phyloP scores from a whole-genome alignment of 2,113 vertebrate genomes.

The Spea multiplicata region DNA sequence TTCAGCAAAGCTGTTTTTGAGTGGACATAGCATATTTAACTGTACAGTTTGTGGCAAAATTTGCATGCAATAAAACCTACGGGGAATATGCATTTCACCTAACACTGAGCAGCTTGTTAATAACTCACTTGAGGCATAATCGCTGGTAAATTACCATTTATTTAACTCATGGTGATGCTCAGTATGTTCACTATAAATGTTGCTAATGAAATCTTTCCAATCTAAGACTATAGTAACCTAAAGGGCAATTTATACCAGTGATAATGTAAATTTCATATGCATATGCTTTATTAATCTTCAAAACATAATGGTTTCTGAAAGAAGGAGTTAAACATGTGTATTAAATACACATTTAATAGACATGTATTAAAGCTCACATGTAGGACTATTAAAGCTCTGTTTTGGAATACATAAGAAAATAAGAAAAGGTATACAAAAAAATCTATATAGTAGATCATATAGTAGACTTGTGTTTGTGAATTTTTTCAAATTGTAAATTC shows the following conservation, averaged over 20 bases:
- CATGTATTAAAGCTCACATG: too few relatives aligned
- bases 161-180: conserved; percentile 62
- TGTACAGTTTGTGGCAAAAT: conserved; percentile 64
- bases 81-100: conserved; percentile 69
- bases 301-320: conserved; percentile 63
- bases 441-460: too few relatives aligned
- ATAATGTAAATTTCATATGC: conserved; percentile 67
- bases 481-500: too few relatives aligned
- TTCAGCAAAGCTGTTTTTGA: conserved; percentile 68
- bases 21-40: conserved; percentile 72
- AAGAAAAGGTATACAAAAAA: too few relatives aligned
- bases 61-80: conserved; percentile 66
- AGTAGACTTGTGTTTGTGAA: too few relatives aligned
- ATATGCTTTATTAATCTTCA: conserved; percentile 70
- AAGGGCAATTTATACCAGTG: conserved; percentile 61
- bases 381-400: too few relatives aligned
- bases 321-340: conserved; percentile 60
- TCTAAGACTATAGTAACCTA: conserved; percentile 63
- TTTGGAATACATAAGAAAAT: too few relatives aligned
- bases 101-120: conserved; percentile 67
- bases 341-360: too few relatives aligned
- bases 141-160: conserved; percentile 48
- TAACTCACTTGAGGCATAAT: conserved; percentile 59
- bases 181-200: conserved; percentile 60
- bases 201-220: conserved; percentile 71